Evolutionary conservation across 2,797 vertebrate species (phyloP).

Genomic region (Myiotriccus ornatus): DNA sequence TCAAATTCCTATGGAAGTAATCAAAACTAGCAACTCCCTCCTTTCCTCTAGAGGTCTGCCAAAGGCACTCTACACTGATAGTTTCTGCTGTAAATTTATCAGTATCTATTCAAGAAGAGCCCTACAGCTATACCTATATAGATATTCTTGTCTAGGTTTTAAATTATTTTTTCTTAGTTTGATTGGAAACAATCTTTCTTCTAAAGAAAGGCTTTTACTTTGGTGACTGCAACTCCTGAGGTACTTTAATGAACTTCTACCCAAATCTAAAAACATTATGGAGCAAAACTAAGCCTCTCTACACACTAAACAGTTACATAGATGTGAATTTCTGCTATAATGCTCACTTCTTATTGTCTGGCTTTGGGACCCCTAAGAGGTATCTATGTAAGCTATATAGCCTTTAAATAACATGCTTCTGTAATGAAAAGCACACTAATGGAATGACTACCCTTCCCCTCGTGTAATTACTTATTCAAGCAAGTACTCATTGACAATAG

Average conservation of each 20-base stretch:
- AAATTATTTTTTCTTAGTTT: background rate
- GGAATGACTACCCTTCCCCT: background rate
- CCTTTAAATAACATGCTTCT: background rate
- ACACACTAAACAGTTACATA: background rate
- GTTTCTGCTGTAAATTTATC: background rate
- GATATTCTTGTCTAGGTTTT: background rate
- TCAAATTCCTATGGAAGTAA: background rate
- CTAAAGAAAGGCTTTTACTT: background rate
- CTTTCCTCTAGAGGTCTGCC: background rate
- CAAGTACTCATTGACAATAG: background rate
- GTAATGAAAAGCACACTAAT: slow-evolving; percentile 8
- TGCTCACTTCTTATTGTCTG: background rate
- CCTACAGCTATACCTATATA: background rate
- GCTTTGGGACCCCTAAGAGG: background rate
- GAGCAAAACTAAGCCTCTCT: background rate
- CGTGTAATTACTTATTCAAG: background rate
- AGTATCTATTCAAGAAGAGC: background rate
- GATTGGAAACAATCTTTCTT: background rate
- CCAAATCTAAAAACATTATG: background rate
- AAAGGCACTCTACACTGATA: background rate
- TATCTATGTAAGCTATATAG: background rate
- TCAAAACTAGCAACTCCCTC: background rate
- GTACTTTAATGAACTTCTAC: background rate
- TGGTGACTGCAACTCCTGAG: background rate
- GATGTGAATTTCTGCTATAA: background rate